A percentile compares a stretch with the other conserved stretches of the same genome.
These are phyloP conservation scores for Xenopus tropicalis DNA, from an alignment of 2,113 vertebrate genomes.

Conservation along the genomic window UCB_Xtro_10.0 CM004443.2:52884001-52884500, in stretches of 20 bases:
- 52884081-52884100: too few species aligned
- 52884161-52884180: too few species aligned
- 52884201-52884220: slow-evolving; percentile 62
- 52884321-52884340: slow-evolving; percentile 51
- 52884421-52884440: neutral
- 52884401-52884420: neutral
- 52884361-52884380: neutral
- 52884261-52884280: slow-evolving; percentile 87
- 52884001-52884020: too few species aligned
- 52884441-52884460: neutral
- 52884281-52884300: slow-evolving; percentile 78
- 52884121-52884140: too few species aligned
- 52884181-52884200: slow-evolving; percentile 61
- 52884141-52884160: too few species aligned
- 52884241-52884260: slow-evolving; percentile 80
- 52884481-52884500: neutral
- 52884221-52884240: slow-evolving; percentile 83
- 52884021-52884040: too few species aligned
- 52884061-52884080: too few species aligned
- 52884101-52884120: too few species aligned
- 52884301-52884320: slow-evolving; percentile 79
- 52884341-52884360: too few species aligned
- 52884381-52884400: neutral
- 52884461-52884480: neutral
- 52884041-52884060: too few species aligned